Conservation (phyloP, 2,888 invertebrate genomes). For the Papilio demoleus region DNA sequence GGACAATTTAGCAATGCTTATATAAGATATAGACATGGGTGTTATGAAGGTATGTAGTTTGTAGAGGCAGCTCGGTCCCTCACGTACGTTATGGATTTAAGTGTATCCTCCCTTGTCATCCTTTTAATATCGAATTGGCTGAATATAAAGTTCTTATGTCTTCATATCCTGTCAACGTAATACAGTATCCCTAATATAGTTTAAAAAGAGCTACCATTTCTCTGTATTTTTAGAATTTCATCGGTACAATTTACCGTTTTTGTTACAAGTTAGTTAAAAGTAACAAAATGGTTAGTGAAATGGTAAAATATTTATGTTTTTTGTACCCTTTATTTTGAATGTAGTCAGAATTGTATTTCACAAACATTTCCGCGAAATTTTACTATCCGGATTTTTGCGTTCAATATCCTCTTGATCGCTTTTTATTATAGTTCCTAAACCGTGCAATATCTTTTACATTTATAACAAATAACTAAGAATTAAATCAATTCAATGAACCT, state of each 20-base stretch:
- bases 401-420: not conserved
- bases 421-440: not conserved
- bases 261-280: not conserved
- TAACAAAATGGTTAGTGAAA: not conserved
- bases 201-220: not conserved
- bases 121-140: slow-evolving; percentile 22
- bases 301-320: not conserved
- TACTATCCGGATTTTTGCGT: not conserved
- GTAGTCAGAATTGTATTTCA: not conserved
- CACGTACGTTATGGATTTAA: slow-evolving; percentile 21
- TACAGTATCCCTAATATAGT: slow-evolving; percentile 4
- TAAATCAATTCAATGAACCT: no score
- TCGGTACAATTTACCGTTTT: not conserved
- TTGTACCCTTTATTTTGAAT: not conserved
- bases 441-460: no score
- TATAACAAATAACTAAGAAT: no score
- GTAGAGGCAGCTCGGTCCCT: slow-evolving; percentile 1
- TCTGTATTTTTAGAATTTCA: slow-evolving; percentile 1
- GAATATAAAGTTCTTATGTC: slow-evolving; percentile 20
- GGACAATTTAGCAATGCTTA: not conserved
- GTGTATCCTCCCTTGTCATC: slow-evolving; percentile 14
- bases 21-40: not conserved
- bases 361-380: not conserved
- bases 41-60: slow-evolving; percentile 4
- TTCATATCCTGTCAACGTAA: slow-evolving; percentile 12